A percentile compares a stretch with the other conserved stretches of the same genome.
Conservation (phyloP, 2,888 invertebrate genomes). For the Drosophila leonis region DNA sequence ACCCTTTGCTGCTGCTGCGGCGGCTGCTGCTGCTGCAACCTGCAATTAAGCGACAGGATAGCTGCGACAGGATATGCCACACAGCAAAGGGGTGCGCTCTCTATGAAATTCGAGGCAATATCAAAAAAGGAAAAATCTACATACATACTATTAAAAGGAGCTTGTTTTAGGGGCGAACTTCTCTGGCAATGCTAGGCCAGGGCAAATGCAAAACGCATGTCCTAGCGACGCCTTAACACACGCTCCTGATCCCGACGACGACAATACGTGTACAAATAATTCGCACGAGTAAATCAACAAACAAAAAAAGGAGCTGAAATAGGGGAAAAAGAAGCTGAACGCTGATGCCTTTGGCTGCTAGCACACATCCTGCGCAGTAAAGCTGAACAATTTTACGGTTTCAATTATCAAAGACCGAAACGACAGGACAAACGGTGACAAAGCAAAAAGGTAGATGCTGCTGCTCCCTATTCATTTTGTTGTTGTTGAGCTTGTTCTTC, state of each 20-base stretch:
- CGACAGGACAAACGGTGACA: constrained; percentile 66
- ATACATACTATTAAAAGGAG: constrained; percentile 6
- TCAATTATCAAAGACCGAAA: constrained; percentile 74
- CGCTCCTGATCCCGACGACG: constrained; percentile 30
- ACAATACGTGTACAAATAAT: constrained; percentile 65
- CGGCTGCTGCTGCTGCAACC: constrained; percentile 72
- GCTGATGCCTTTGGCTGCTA: constrained; percentile 57
- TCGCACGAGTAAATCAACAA: constrained; percentile 73
- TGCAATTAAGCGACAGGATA: constrained; percentile 70
- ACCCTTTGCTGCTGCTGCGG: constrained; percentile 12
- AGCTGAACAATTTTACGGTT: constrained; percentile 79
- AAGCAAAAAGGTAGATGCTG: constrained; percentile 72
- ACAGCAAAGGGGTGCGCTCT: constrained; percentile 40
- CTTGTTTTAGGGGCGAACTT: constrained; percentile 72
- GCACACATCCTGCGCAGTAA: constrained; percentile 68
- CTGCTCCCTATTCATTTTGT: constrained; percentile 18
- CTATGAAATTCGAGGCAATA: constrained; percentile 73
- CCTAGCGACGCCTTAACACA: constrained; percentile 49
- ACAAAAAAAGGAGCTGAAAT: constrained; percentile 16
- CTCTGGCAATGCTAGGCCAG: constrained; percentile 19
- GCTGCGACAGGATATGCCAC: constrained; percentile 38
- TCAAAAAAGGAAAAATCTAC: constrained; percentile 31
- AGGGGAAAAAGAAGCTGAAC: constrained; percentile 1
- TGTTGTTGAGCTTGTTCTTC: constrained; percentile 16
- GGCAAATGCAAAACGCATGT: constrained; percentile 59